These are phyloP conservation scores for Irena cyanogastra DNA, from an alignment of 2,113 vertebrate genomes.

Conservation along the genomic window DNA sequence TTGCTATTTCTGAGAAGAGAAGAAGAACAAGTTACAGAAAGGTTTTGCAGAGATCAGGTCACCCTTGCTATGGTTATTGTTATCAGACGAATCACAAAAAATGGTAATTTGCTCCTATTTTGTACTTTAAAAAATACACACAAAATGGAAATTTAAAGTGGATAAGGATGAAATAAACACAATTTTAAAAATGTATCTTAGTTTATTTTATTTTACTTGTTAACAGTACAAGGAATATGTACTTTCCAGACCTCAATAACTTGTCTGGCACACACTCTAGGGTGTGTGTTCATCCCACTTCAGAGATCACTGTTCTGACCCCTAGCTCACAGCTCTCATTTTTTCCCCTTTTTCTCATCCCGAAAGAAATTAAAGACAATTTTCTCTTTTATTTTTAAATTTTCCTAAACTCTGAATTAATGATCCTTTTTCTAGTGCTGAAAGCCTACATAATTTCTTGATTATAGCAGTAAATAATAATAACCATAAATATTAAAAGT, in stretches of 20 bases:
- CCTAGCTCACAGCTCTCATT: accelerated
- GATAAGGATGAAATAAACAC: neutral
- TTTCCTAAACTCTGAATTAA: neutral
- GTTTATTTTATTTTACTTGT: neutral
- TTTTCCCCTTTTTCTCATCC: neutral
- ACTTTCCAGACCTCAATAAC: neutral
- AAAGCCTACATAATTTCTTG: neutral
- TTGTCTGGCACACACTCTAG: neutral
- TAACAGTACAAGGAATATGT: neutral
- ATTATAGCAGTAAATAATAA: neutral
- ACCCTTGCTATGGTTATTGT: neutral
- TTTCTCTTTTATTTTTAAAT: neutral
- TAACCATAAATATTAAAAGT: neutral
- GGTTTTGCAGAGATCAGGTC: neutral
- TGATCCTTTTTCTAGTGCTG: neutral
- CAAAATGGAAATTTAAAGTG: neutral
- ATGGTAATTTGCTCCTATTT: neutral
- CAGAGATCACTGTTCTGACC: neutral
- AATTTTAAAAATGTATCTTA: neutral
- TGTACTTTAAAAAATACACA: neutral
- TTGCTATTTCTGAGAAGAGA: neutral
- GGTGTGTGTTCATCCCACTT: neutral
- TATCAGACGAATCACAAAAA: neutral
- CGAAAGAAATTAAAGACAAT: neutral
- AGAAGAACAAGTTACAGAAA: neutral